These are phyloP conservation scores for Pleuronectes platessa DNA, from an alignment of 2,113 vertebrate genomes.

Conservation along the genomic window DNA sequence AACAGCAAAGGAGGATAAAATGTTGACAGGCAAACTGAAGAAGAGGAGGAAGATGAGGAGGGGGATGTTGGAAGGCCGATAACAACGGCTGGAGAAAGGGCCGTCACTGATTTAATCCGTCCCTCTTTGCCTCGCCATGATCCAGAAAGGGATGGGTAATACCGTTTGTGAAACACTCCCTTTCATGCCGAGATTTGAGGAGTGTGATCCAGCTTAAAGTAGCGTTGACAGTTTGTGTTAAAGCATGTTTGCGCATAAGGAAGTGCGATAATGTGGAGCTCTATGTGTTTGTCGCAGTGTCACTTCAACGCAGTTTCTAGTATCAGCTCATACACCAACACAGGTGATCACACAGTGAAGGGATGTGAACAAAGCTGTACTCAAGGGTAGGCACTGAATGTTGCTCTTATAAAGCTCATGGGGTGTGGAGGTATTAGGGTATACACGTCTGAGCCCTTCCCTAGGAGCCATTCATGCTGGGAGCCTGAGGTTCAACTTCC, in stretches of 20 bases:
- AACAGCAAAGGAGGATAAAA: background rate
- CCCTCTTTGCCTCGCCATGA: conserved; percentile 24
- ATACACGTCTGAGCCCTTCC: background rate
- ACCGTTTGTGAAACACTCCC: conserved; percentile 32
- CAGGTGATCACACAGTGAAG: background rate
- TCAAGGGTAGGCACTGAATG: background rate
- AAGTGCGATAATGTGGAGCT: conserved; percentile 13
- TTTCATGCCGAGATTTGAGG: conserved; percentile 44
- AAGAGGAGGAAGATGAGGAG: background rate
- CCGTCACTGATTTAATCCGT: conserved; percentile 28
- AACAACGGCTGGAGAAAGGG: background rate
- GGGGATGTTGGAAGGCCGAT: background rate
- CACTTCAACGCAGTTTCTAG: background rate
- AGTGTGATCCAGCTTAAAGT: conserved; percentile 15
- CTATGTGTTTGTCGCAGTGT: background rate
- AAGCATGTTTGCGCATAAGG: background rate
- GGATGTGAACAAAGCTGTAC: background rate
- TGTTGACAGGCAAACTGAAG: conserved; percentile 9
- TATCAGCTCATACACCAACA: background rate
- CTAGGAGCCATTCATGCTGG: background rate
- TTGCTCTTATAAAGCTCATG: background rate
- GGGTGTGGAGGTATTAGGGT: background rate
- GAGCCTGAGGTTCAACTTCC: background rate
- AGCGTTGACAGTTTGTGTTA: background rate
- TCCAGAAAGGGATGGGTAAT: conserved; percentile 37